Percentiles rank a stretch among this genome's conserved stretches.
Evolutionary conservation across 1,140 invertebrate species (phyloP).

Genomic region (Proctacanthus coquilletti): DNA sequence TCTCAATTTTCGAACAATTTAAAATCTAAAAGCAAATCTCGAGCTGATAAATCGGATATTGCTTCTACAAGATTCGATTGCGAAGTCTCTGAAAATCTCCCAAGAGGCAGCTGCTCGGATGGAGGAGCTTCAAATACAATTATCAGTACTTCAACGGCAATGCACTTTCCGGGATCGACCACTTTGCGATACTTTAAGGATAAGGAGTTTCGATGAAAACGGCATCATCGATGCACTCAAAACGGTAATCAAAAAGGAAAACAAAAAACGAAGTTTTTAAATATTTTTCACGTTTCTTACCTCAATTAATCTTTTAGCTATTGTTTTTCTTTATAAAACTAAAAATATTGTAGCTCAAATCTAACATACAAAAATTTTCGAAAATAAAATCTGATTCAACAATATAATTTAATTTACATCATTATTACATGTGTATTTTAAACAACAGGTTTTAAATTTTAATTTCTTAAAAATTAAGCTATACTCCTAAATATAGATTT

Average conservation of each 20-base stretch:
- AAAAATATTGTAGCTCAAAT: no score
- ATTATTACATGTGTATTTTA: no score
- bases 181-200: conserved; percentile 44
- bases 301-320: no score
- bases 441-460: no score
- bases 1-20: no score
- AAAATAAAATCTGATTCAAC: no score
- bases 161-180: conserved; percentile 39
- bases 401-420: no score
- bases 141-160: conserved; percentile 36
- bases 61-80: conserved; percentile 31
- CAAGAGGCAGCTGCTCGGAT: conserved; percentile 34
- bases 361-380: no score
- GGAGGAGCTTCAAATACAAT: conserved; percentile 38
- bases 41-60: conserved; percentile 34
- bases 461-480: neutral
- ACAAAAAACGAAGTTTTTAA: no score
- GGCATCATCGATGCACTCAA: conserved; percentile 30
- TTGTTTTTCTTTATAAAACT: no score
- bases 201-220: conserved; percentile 35
- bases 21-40: conserved; percentile 32
- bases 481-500: neutral
- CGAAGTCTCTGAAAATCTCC: conserved; percentile 33
- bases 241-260: conserved; percentile 16
- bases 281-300: no score